Evolutionary conservation across 2,113 vertebrate species (phyloP).

Genomic region (Ginglymostoma cirratum): DNA sequence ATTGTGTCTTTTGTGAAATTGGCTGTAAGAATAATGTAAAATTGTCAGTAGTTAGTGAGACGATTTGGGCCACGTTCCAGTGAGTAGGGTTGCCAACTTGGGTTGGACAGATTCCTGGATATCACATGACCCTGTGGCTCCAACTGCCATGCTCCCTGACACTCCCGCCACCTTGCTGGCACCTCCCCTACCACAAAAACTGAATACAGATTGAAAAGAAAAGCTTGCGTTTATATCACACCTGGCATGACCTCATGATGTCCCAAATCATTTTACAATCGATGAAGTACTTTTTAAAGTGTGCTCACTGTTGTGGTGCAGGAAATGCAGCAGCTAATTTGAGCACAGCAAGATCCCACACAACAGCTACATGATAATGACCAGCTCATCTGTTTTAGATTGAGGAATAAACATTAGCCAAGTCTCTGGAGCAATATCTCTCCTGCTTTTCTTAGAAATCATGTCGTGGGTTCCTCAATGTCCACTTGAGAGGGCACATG

Average conservation of each 20-base stretch:
- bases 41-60: not conserved
- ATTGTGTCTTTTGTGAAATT: not conserved
- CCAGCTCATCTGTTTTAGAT: not conserved
- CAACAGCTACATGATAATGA: not conserved
- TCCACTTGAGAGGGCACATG: not conserved
- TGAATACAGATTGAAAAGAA: not conserved
- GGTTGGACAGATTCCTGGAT: not conserved
- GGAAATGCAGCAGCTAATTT: not conserved
- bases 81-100: not conserved
- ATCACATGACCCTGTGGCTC: not conserved
- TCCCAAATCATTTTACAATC: not conserved
- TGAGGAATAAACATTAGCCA: not conserved
- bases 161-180: not conserved
- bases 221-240: not conserved
- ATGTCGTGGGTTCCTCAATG: not conserved
- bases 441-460: not conserved
- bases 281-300: not conserved
- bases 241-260: not conserved
- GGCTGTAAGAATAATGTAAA: not conserved
- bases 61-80: not conserved
- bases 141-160: not conserved
- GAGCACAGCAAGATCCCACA: not conserved
- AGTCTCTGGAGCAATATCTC: not conserved
- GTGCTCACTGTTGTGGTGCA: not conserved
- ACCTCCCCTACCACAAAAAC: no score